These are phyloP conservation scores for Hydrophis major DNA, from an alignment of 2,797 vertebrate species.

Conservation along the genomic window DNA sequence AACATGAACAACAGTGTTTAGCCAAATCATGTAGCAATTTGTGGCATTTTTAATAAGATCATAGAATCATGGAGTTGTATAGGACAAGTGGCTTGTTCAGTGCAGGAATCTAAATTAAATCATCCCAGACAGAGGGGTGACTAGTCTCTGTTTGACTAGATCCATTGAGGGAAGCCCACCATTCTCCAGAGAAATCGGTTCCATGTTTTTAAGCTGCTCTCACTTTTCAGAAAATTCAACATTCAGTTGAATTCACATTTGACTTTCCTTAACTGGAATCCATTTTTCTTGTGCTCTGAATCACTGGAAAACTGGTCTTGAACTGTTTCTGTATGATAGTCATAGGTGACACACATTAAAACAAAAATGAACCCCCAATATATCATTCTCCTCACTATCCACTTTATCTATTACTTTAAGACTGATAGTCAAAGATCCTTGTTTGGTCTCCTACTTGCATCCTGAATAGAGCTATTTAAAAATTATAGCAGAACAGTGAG, in stretches of 20 bases:
- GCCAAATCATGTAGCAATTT: background rate
- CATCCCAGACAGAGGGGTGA: background rate
- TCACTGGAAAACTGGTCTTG: background rate
- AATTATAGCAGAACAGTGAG: background rate
- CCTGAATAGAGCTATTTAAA: fast-evolving
- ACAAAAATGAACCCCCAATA: background rate
- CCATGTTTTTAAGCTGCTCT: background rate
- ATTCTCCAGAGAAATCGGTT: background rate
- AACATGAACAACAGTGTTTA: background rate
- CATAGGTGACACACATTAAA: background rate
- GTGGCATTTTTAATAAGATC: background rate
- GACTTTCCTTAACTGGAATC: background rate
- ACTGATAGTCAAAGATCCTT: fast-evolving
- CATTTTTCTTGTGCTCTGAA: background rate
- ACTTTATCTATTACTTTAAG: background rate
- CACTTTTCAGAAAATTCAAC: background rate
- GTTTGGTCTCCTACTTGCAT: background rate
- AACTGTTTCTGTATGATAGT: background rate
- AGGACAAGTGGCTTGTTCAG: background rate
- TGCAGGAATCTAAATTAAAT: background rate
- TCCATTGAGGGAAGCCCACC: background rate
- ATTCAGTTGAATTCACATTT: background rate
- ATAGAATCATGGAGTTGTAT: background rate
- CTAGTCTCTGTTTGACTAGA: background rate
- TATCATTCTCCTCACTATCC: background rate